Conservation (phyloP, 2,888 invertebrate genomes). For the Rhingia campestris region DNA sequence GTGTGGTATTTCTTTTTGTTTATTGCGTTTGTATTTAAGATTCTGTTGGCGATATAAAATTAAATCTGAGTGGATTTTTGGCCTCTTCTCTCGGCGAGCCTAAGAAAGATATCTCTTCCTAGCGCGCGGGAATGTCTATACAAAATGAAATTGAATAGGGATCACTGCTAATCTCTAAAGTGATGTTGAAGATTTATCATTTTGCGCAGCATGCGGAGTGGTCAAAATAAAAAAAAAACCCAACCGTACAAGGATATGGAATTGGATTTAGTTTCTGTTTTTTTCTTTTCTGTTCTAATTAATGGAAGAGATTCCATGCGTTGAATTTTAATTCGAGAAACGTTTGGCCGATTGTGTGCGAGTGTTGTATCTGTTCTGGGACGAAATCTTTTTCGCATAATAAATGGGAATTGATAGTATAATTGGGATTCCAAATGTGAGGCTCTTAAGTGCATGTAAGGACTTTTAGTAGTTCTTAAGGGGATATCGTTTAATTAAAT, state of each 20-base stretch:
- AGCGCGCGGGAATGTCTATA: constrained; percentile 44
- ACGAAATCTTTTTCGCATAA: constrained; percentile 44
- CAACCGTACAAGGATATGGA: constrained; percentile 25
- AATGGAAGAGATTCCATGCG: constrained; percentile 64
- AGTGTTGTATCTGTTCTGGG: constrained; percentile 14
- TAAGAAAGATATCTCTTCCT: constrained; percentile 66
- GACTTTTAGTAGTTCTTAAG: constrained; percentile 35
- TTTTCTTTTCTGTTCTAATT: constrained; percentile 38
- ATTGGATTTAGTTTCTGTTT: constrained; percentile 12
- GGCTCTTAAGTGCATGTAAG: constrained; percentile 59
- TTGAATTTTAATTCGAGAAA: constrained; percentile 65
- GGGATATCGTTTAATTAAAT: constrained; percentile 68
- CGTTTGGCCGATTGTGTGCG: constrained; percentile 22
- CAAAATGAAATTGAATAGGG: constrained; percentile 64
- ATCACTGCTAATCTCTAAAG: constrained; percentile 65
- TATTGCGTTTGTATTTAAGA: constrained; percentile 64
- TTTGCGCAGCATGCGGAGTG: constrained; percentile 3
- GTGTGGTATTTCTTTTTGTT: constrained; percentile 46
- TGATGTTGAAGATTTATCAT: constrained; percentile 70
- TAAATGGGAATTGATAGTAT: constrained; percentile 63
- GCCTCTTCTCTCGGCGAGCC: constrained; percentile 3
- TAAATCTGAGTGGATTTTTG: constrained; percentile 67
- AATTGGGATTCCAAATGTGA: constrained; percentile 57
- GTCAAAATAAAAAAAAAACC: constrained; percentile 10
- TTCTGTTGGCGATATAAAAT: constrained; percentile 61